Conservation (phyloP, 2,113 vertebrate genomes). For the Ceyx cyanopectus region DNA sequence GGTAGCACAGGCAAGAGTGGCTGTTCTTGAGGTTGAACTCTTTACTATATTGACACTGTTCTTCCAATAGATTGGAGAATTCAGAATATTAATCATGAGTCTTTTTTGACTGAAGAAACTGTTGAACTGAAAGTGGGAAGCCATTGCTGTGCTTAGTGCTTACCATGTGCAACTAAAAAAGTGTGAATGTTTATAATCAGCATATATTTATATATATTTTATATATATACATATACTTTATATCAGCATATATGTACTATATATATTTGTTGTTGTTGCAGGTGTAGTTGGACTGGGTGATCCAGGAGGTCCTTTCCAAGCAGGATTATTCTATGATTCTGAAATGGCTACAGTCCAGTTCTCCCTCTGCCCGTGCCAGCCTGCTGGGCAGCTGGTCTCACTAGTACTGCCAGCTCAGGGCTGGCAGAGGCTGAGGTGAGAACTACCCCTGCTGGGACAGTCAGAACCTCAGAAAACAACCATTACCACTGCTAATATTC, state of each 20-base stretch:
- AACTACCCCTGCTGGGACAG: conserved; percentile 27
- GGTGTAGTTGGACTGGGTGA: too few species aligned
- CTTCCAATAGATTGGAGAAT: background rate
- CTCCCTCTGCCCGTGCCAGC: background rate
- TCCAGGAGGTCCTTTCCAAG: too few species aligned
- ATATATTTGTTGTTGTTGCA: too few species aligned
- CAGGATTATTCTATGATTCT: too few species aligned
- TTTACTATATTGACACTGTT: background rate
- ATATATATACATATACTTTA: background rate
- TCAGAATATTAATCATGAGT: background rate
- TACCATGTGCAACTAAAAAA: background rate
- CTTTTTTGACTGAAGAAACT: background rate
- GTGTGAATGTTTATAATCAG: background rate
- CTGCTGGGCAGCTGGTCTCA: background rate
- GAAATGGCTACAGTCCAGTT: background rate
- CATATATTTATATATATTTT: background rate
- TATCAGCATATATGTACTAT: too few species aligned
- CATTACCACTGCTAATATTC: background rate
- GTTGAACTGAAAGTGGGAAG: background rate
- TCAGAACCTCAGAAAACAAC: background rate
- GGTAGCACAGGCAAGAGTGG: background rate
- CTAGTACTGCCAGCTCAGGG: background rate
- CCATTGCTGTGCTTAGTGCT: background rate
- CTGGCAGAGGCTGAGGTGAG: background rate
- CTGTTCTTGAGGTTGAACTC: background rate